Evolutionary conservation across 2,888 invertebrate genomes (phyloP), one percentile per base, ranked within the genome.

Genomic region (Campoplex nolae): DNA sequence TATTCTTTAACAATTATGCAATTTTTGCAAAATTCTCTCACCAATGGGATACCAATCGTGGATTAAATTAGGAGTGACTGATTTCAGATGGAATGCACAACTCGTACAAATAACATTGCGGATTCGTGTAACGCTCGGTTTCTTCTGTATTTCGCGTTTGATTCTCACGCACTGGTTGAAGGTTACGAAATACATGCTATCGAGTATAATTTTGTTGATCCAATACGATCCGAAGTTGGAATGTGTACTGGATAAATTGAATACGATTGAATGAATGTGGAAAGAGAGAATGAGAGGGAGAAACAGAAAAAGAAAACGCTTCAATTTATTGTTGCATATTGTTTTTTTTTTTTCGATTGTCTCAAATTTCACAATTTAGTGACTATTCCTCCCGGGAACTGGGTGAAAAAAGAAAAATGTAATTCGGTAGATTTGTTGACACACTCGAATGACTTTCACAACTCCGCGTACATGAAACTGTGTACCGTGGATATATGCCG

Each of bases 131-230:
- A 58, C 58, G 3, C 68, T 73, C 42, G 74, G 18, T 84, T 74
- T 38, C 16, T 78, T 48, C 16, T n/a, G n/a, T 6, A 51, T n/a
- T 51, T n/a, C 6, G 18, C 51, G 6, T 51, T 51, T n/a, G 7
- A 51, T 51, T 1, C 51, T 51, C 18, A 16, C 18, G 18, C 18
- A 51, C 23, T 18, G 51, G 16, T 2, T 51, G 51, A 77, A 78
- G 73, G 77, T 67, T 62, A 51, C 32, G 54, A 56, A 35, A 18
- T 18, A 51, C 54, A 67, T 42, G 1, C 62, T 42, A 77, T 77
- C 71, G 42, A 71, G 70, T 56, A 54, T 78, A 65, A 56, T 67
- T 74, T 79, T 45, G 68, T 62, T 74, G 68, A 75, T 62, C 35
- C 48, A 56, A 67, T 16, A 51, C 51, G 73, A 74, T 62, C 28